Evolutionary conservation across 1,140 invertebrate genomes (phyloP).

Genomic region (Elymnias hypermnestra): DNA sequence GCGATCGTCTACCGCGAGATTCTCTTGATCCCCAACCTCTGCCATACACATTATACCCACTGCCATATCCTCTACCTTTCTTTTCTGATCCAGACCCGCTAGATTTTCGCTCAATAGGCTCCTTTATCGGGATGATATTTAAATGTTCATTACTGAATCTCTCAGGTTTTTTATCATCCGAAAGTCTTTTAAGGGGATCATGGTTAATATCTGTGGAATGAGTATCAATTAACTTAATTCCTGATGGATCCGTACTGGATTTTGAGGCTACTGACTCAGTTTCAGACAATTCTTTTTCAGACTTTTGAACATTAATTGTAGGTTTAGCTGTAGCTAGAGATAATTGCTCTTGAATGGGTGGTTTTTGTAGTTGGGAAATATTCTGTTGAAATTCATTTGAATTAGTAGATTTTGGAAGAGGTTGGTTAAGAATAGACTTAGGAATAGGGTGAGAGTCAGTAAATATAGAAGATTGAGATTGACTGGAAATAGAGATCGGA

Average conservation of each 20-base stretch:
- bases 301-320: slow-evolving; percentile 38
- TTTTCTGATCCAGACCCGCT: slow-evolving; percentile 74
- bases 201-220: slow-evolving; percentile 41
- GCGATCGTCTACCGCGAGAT: slow-evolving; percentile 57
- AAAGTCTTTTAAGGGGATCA: slow-evolving; percentile 39
- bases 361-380: slow-evolving; percentile 35
- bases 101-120: slow-evolving; percentile 68
- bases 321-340: slow-evolving; percentile 34
- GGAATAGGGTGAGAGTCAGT: slow-evolving; percentile 23
- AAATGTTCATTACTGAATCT: slow-evolving; percentile 48
- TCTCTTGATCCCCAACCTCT: slow-evolving; percentile 63
- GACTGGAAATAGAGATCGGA: slow-evolving; percentile 27
- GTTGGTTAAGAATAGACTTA: slow-evolving; percentile 29
- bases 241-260: slow-evolving; percentile 44
- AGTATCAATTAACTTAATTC: slow-evolving; percentile 34
- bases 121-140: slow-evolving; percentile 56
- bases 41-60: slow-evolving; percentile 61
- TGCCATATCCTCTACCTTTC: slow-evolving; percentile 61
- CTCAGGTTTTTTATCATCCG: slow-evolving; percentile 57
- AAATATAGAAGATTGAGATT: slow-evolving; percentile 30
- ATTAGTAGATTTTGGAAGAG: slow-evolving; percentile 35
- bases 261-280: slow-evolving; percentile 56
- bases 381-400: slow-evolving; percentile 31
- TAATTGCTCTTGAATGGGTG: slow-evolving; percentile 32
- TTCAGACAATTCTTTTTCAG: slow-evolving; percentile 57